Base-by-base conservation (phyloP, 2,888 invertebrate species). In the Aleiodes alternator region DNA sequence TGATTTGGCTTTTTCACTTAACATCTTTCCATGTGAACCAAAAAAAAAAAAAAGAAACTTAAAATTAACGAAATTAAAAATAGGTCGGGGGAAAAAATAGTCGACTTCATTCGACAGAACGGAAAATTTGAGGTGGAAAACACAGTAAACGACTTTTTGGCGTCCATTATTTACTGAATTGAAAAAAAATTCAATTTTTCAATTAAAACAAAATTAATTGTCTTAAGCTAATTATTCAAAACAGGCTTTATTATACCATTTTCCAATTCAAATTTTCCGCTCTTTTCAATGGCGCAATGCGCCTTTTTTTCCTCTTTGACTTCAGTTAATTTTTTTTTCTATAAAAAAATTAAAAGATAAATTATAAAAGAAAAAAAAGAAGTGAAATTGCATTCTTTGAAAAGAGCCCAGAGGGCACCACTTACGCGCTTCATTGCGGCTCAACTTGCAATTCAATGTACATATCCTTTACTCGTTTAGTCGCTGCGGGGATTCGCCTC, bases 401-500 rank as follows among this genome's bases (percentile, higher is more conserved):
- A 34, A 64, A 31, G 16, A 38, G 61, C 69, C 79, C 72, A 56
- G 57, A 70, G 78, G 80, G 78, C 74, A 69, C 53, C 76, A 75
- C 71, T 77, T 75, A 76, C 23, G 76, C 71, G 64, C 14, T 48
- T 55, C 43, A 38, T 55, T 64, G n/a, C 34, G 6, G 23, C 8
- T 64, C 23, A 23, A 23, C 23, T 12, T 16, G 43, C 72, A 48
- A 55, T 55, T 69, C 55, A 43, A 43, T 55, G 38, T 57, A 16
- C 16, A 23, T 43, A 31, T 48, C 43, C 43, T 57, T 43, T 72
- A 53, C 76, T 78, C 64, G 69, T 72, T 53, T 16, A 70, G 61
- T 73, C 77, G 77, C 80, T 71, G 72, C 75, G 68, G 75, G 76
- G 78, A 68, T 75, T 76, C 73, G 75, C 74, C 55, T 72, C 73